Conservation (phyloP, 1,140 invertebrate species). For the Eumaeus atala region DNA sequence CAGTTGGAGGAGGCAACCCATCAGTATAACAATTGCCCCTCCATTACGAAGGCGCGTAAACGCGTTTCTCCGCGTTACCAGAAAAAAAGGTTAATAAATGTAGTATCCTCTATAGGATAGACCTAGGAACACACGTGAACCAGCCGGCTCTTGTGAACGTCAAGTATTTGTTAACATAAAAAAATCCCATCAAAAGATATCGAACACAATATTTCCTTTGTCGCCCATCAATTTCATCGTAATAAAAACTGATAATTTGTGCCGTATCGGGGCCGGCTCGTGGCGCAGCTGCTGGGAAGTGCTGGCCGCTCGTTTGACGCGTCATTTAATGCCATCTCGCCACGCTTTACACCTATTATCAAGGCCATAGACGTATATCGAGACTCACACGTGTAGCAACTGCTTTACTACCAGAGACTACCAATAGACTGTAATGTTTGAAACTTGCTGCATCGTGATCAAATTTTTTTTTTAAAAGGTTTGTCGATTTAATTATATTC, state of each 20-base stretch:
- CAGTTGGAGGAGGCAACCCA: no score
- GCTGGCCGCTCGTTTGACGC: slow-evolving; percentile 35
- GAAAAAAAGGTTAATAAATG: neutral
- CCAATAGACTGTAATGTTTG: no score
- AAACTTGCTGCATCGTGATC: no score
- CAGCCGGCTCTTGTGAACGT: no score
- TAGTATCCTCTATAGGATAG: no score
- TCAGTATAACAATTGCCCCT: no score
- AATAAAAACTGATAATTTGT: slow-evolving; percentile 21
- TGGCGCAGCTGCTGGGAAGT: slow-evolving; percentile 1
- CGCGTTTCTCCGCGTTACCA: neutral
- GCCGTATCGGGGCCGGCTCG: neutral
- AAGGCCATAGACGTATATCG: slow-evolving; percentile 44
- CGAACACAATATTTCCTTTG: neutral
- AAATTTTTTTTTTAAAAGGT: no score
- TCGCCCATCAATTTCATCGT: slow-evolving; percentile 8
- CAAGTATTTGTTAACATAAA: slow-evolving; percentile 1
- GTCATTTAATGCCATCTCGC: slow-evolving; percentile 44
- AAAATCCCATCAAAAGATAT: neutral
- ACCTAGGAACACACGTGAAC: no score
- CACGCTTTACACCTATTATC: slow-evolving; percentile 62
- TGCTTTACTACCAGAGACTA: no score
- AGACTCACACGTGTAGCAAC: no score
- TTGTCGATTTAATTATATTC: no score
- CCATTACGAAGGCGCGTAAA: no score